Base-by-base conservation (phyloP, 2,113 vertebrate genomes). In the Hemicordylus capensis region DNA sequence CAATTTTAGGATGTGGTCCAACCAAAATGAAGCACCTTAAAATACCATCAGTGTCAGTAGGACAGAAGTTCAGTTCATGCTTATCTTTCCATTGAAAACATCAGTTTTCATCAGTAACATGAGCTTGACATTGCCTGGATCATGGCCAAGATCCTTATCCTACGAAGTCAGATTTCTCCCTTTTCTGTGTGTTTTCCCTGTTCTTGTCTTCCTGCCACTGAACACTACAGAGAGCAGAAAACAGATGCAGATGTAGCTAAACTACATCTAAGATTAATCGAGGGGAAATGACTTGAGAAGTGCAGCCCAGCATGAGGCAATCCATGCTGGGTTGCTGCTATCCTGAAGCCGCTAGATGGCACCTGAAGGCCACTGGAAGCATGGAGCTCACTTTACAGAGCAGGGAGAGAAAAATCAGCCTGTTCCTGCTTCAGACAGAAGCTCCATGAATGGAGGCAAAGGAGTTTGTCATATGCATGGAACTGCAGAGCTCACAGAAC, bases 341-440 rank as follows among this genome's bases (percentile, higher is more conserved):
- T 69, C 3, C 42, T 3, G n/a, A 26, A 64, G 81, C 91, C 94
- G 26, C 87, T 3, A 94, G 94, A 72, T 92, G 94, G 94, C 94
- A 84, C 59, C 69, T 85, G 44, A 39, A 89, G 59, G 88, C 89
- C 69, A 85, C 61, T 28, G 42, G 15, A 76, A 58, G 59, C 37
- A 46, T 19, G 31, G 31, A 24, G 11, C 4, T 15, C 15, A 1
- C 0, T 2, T 5, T 54, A 2, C 67, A 17, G 59, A 24, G 26
- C 4, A 63, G 64, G 64, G 31, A 31, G 24, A 24, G 6, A 22
- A 61, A 77, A 42, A 44, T 70, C 0, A 46, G 2, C 31, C 66
- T 66, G 51, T 31, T 0, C 1, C 64, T n/a, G 42, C 44, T 34
- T 58, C 37, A 58, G 24, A 67, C n/a, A n/a, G n/a, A 66, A 66